Base-by-base conservation (phyloP, 2,113 vertebrate genomes). In the Anolis carolinensis region DNA sequence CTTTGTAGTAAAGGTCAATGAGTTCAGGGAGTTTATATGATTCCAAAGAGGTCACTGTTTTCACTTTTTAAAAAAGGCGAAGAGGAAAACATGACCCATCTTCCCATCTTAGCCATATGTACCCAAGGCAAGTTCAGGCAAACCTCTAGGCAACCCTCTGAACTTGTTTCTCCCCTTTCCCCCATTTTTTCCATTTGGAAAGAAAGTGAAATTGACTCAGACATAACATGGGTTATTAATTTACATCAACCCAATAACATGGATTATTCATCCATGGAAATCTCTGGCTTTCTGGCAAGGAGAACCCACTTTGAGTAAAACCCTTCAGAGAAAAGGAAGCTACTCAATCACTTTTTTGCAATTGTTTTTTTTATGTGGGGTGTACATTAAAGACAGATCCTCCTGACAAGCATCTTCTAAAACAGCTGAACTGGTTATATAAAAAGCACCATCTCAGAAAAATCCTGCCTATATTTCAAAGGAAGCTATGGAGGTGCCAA, bases 41-140 rank as follows among this genome's bases (percentile, higher is more conserved):
- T 91, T 30, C 84, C 81, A 39, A 83, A 70, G 63, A 65, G 86
- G 5, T 18, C 52, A 80, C 52, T 59, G 89, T 90, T 89, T 92
- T 93, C 94, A 90, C 92, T 95, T 92, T 94, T 93, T 84, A 63
- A 63, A 27, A 80, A 89, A 30, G 85, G 14, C 62, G 88, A 82
- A 80, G 80, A 91, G 79, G 65, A 4, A 90, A 81, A 62, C 84
- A 81, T 21, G 32, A 39, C 8, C 34, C 39, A 82, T 21, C 32
- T 72, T 85, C 71, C 83, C 18, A 89, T 89, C 93, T 78, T 62
- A 88, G 92, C 91, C 93, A 16, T 74, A 65, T 0, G 48, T 78
- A 87, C 62, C 5, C 9, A 62, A 44, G 83, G 4, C 77, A 72
- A 44, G 84, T 91, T 93, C 7, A 80, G 25, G 84, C 82, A 84